Evolutionary conservation across 2,888 invertebrate genomes (phyloP).

Genomic region (Amphipoea lucens): DNA sequence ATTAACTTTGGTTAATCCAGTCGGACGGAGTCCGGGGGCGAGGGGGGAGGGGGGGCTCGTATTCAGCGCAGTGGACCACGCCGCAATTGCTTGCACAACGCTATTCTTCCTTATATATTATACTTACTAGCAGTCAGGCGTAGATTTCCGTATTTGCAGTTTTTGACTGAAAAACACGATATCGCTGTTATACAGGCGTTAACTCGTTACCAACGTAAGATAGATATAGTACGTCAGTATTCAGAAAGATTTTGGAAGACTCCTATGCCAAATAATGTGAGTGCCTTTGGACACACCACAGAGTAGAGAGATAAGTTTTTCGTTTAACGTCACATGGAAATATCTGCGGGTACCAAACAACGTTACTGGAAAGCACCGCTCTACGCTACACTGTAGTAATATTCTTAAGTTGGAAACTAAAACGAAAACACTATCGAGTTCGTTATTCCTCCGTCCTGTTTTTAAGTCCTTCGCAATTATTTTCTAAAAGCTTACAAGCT

Average conservation of each 20-base stretch:
- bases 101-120: constrained; percentile 38
- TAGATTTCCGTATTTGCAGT: constrained; percentile 16
- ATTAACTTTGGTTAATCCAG: constrained; percentile 60
- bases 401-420: constrained; percentile 12
- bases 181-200: background rate
- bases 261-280: background rate
- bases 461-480: background rate
- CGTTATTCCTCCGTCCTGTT: background rate
- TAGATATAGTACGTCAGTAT: background rate
- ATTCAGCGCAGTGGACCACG: constrained; percentile 49
- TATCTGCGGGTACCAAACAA: constrained; percentile 3
- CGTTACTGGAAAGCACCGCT: background rate
- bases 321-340: constrained; percentile 7
- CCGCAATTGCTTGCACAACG: constrained; percentile 48
- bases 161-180: constrained; percentile 26
- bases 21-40: constrained; percentile 21
- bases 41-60: background rate
- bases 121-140: constrained; percentile 25
- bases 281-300: background rate
- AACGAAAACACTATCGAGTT: constrained; percentile 14
- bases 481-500: background rate
- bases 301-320: too few species aligned
- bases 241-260: background rate
- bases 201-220: background rate
- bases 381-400: background rate